phyloP scores from a whole-genome alignment of 2,888 invertebrate species.

The Cecidostiba fungosa region DNA sequence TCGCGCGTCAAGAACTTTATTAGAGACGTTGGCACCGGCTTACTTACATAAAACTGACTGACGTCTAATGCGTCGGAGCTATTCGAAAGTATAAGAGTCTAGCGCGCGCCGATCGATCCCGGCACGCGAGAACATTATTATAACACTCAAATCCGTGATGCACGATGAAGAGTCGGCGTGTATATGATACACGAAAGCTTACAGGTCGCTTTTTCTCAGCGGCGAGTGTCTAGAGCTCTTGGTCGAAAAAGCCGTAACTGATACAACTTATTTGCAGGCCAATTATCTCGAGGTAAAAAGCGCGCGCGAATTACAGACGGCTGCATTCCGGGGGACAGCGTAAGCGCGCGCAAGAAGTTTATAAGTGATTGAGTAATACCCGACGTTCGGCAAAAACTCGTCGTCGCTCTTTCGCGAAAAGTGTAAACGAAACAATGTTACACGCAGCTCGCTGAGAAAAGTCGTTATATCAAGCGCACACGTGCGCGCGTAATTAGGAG shows the following conservation, averaged over 20 bases:
- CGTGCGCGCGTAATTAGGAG: neutral
- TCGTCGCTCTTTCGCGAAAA: slow-evolving; percentile 14
- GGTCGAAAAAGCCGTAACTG: slow-evolving; percentile 33
- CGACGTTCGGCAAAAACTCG: slow-evolving; percentile 20
- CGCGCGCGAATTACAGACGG: neutral
- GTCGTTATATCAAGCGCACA: neutral
- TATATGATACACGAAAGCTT: neutral
- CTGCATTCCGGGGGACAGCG: slow-evolving; percentile 1
- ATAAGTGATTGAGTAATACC: slow-evolving; percentile 49
- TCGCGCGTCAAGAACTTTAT: slow-evolving; percentile 59
- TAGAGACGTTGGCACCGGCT: slow-evolving; percentile 59
- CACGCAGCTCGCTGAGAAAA: neutral
- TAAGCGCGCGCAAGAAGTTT: slow-evolving; percentile 20
- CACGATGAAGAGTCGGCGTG: neutral
- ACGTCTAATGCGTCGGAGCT: slow-evolving; percentile 50
- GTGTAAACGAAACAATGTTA: slow-evolving; percentile 9
- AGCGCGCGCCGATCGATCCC: slow-evolving; percentile 10
- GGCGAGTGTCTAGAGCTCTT: neutral
- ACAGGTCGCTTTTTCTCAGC: neutral
- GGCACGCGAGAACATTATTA: slow-evolving; percentile 11
- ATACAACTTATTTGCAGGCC: slow-evolving; percentile 56
- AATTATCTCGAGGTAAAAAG: slow-evolving; percentile 30
- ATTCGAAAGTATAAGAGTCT: slow-evolving; percentile 40
- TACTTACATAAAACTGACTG: slow-evolving; percentile 47
- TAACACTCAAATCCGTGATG: neutral